Evolutionary conservation across 2,888 invertebrate species (phyloP).

Genomic region (Muschampia plurimacula): DNA sequence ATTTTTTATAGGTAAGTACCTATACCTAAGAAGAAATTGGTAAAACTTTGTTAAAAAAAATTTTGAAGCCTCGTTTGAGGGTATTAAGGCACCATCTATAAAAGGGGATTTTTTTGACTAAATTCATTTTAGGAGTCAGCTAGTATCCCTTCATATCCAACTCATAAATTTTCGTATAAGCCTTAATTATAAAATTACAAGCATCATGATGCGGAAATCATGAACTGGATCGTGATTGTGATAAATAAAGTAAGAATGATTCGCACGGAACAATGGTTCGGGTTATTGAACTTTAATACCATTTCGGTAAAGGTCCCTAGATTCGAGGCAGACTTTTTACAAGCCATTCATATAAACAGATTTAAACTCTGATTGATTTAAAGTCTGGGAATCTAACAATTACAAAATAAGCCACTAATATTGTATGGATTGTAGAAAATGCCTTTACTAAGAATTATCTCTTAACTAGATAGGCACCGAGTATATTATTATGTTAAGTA

Average conservation of each 20-base stretch:
- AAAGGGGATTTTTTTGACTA: too few relatives aligned
- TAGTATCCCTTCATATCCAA: slow-evolving; percentile 23
- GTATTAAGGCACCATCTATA: too few relatives aligned
- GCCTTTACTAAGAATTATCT: too few relatives aligned
- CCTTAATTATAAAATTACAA: slow-evolving; percentile 73
- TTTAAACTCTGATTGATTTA: slow-evolving; percentile 31
- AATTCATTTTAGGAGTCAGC: too few relatives aligned
- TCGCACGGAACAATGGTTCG: slow-evolving; percentile 72
- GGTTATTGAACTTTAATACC: slow-evolving; percentile 79
- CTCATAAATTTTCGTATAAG: slow-evolving; percentile 67
- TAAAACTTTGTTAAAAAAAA: too few relatives aligned
- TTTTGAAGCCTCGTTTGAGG: too few relatives aligned
- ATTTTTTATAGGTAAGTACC: too few relatives aligned
- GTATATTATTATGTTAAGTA: neutral
- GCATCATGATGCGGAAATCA: slow-evolving; percentile 80
- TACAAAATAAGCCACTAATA: neutral
- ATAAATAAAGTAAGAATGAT: slow-evolving; percentile 78
- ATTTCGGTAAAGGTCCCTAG: slow-evolving; percentile 82
- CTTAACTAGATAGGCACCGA: too few relatives aligned
- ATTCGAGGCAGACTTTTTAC: slow-evolving; percentile 64
- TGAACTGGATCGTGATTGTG: slow-evolving; percentile 69
- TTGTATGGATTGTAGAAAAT: neutral
- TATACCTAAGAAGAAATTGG: too few relatives aligned
- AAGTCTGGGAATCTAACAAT: neutral
- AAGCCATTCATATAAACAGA: slow-evolving; percentile 48